Conservation (phyloP, 2,113 vertebrate species). For the Ellobius talpinus region DNA sequence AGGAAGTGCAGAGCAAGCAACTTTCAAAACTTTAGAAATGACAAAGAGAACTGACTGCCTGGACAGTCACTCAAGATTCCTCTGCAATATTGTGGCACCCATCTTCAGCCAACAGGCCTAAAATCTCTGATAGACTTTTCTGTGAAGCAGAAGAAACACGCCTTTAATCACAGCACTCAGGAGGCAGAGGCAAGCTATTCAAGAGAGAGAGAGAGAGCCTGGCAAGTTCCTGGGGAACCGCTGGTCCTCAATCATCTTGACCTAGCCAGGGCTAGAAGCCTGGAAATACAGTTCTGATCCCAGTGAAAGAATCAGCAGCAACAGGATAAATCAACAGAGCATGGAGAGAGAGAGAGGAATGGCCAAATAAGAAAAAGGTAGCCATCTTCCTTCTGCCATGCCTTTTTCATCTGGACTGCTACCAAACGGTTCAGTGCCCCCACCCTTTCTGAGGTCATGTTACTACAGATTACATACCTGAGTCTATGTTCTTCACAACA, state of each 20-base stretch:
- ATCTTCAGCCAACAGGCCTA: too few species aligned
- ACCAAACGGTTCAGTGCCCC: neutral
- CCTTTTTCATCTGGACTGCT: neutral
- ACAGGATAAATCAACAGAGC: neutral
- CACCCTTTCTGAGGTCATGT: neutral
- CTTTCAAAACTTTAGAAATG: too few species aligned
- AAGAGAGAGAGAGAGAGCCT: neutral
- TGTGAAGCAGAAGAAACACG: too few species aligned
- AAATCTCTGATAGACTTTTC: too few species aligned
- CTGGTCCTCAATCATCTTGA: neutral
- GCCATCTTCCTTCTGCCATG: neutral
- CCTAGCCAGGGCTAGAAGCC: neutral
- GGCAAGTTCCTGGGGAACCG: neutral
- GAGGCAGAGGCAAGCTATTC: neutral
- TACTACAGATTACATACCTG: neutral
- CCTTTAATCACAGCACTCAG: neutral
- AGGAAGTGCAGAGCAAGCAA: too few species aligned
- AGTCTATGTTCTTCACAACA: neutral
- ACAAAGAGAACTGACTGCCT: too few species aligned
- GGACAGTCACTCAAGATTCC: too few species aligned
- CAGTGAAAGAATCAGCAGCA: neutral
- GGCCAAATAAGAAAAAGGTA: neutral
- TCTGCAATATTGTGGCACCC: too few species aligned
- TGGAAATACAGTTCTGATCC: neutral
- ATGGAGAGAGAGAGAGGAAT: neutral